These are phyloP conservation scores for Drosophila falleni DNA, from an alignment of 2,888 invertebrate genomes.

Conservation along the genomic window DNA sequence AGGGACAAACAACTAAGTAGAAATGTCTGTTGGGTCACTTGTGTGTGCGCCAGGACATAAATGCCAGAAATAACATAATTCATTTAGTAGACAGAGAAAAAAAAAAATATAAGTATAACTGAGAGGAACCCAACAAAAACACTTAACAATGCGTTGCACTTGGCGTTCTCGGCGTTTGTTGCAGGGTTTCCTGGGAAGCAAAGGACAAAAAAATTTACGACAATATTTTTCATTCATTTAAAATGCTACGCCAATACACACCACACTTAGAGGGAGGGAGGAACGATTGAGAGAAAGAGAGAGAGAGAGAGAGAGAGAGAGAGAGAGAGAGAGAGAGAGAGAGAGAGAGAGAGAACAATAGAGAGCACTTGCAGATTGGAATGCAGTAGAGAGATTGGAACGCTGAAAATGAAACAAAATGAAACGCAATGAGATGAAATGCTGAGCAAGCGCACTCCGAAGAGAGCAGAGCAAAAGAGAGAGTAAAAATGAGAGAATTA, in stretches of 20 bases:
- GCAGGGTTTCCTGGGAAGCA: slow-evolving; percentile 30
- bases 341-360: slow-evolving; percentile 1
- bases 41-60: slow-evolving; percentile 56
- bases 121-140: slow-evolving; percentile 49
- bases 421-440: slow-evolving; percentile 37
- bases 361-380: slow-evolving; percentile 10
- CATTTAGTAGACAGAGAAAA: slow-evolving; percentile 34
- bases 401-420: slow-evolving; percentile 27
- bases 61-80: slow-evolving; percentile 72
- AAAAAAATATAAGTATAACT: neutral
- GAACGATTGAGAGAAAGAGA: neutral
- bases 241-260: slow-evolving; percentile 73
- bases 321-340: neutral
- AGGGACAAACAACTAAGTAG: slow-evolving; percentile 10
- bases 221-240: slow-evolving; percentile 81
- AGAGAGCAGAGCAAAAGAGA: neutral
- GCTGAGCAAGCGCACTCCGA: slow-evolving; percentile 53
- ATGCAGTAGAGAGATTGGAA: slow-evolving; percentile 14
- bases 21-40: slow-evolving; percentile 41
- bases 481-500: slow-evolving; percentile 8
- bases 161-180: slow-evolving; percentile 35
- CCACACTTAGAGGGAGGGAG: neutral
- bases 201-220: slow-evolving; percentile 68
- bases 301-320: slow-evolving; percentile 1
- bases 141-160: slow-evolving; percentile 77